Conservation (phyloP, 1,140 invertebrate genomes). For the Glomeris maerens region DNA sequence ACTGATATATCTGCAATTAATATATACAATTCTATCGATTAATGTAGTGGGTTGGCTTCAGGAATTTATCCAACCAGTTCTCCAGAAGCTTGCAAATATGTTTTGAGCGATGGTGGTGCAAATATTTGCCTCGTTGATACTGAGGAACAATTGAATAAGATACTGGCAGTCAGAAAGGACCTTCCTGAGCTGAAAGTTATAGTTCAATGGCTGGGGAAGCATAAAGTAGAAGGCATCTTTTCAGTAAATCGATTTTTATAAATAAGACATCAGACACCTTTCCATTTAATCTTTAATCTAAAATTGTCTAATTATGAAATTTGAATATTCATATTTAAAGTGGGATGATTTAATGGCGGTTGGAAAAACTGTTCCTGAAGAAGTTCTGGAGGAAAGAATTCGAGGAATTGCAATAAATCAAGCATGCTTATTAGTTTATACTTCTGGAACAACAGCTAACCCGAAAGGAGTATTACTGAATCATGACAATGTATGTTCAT, state of each 20-base stretch:
- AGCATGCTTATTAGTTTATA: constrained; percentile 81
- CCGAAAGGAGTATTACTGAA: no score
- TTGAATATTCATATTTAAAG: no score
- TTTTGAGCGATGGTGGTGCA: constrained; percentile 52
- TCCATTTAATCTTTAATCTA: no score
- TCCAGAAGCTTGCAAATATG: constrained; percentile 64
- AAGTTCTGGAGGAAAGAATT: constrained; percentile 49
- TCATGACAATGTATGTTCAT: no score
- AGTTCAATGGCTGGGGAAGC: constrained; percentile 64
- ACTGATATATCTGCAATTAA: constrained; percentile 1
- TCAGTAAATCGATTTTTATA: constrained; percentile 43
- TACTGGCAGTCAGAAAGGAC: constrained; percentile 50
- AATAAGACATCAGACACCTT: no score
- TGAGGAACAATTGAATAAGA: constrained; percentile 69
- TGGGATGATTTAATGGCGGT: constrained; percentile 68
- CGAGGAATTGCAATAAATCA: constrained; percentile 64
- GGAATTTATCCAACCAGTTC: constrained; percentile 89
- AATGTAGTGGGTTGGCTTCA: constrained; percentile 57
- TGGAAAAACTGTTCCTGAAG: constrained; percentile 52
- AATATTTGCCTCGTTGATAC: constrained; percentile 84
- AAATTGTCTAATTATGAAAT: no score
- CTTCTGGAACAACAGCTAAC: no score
- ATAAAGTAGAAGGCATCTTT: constrained; percentile 40
- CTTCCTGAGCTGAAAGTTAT: constrained; percentile 67
- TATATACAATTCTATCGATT: background rate